Evolutionary conservation across 2,113 vertebrate genomes (phyloP).

Genomic region (Pseudorectes ferrugineus): DNA sequence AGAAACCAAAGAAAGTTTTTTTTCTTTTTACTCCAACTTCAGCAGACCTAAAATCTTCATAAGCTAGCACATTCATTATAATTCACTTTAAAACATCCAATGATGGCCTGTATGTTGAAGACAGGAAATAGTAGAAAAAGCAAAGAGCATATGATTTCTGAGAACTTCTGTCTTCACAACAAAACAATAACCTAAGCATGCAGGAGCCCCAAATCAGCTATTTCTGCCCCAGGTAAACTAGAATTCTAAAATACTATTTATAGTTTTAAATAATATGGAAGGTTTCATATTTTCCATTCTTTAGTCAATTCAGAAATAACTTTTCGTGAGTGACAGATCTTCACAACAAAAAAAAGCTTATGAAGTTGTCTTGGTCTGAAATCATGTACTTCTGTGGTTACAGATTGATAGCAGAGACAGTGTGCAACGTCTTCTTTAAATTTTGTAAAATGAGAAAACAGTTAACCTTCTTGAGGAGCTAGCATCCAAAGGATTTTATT

Average conservation of each 20-base stretch:
- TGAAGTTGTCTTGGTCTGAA: background rate
- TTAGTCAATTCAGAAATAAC: background rate
- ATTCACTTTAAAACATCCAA: background rate
- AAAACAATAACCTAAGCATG: conserved; percentile 14
- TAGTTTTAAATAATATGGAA: background rate
- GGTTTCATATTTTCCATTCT: background rate
- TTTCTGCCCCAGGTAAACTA: background rate
- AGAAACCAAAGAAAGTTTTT: background rate
- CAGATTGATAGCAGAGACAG: background rate
- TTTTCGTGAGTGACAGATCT: background rate
- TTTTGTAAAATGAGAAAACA: background rate
- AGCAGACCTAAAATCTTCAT: conserved; percentile 2
- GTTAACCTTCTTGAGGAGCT: background rate
- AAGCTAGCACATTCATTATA: background rate
- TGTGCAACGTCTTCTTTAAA: background rate
- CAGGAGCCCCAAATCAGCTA: background rate
- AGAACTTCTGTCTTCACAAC: background rate
- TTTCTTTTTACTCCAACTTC: background rate
- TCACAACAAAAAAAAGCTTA: background rate
- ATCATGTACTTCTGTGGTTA: background rate
- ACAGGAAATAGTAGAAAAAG: conserved; percentile 1
- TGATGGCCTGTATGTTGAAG: background rate
- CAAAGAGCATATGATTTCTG: background rate
- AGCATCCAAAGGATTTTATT: background rate
- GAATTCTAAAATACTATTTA: conserved; percentile 1